Evolutionary conservation across 2,797 vertebrate genomes (phyloP).

Genomic region (Anniella stebbinsi): DNA sequence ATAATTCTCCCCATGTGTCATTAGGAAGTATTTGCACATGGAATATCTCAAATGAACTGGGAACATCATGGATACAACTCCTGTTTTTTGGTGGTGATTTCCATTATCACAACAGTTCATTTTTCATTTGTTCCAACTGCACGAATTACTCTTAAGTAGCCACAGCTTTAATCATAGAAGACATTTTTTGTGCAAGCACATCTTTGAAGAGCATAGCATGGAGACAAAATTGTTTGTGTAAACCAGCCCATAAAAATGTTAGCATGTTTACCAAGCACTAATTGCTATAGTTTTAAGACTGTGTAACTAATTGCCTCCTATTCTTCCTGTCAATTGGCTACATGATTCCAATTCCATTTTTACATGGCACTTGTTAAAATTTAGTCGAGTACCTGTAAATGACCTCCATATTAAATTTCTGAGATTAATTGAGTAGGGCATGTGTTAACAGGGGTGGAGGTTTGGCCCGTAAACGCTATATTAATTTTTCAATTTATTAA

Average conservation of each 20-base stretch:
- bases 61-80: neutral
- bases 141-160: conserved; percentile 1
- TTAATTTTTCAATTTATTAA: conserved; percentile 52
- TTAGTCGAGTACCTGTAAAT: conserved; percentile 11
- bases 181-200: neutral
- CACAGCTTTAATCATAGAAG: neutral
- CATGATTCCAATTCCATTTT: conserved; percentile 12
- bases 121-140: neutral
- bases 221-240: neutral
- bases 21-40: neutral
- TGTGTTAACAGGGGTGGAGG: neutral
- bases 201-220: neutral
- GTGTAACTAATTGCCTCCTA: neutral
- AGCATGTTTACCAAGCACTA: neutral
- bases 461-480: neutral
- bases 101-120: neutral
- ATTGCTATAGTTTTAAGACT: conserved; percentile 29
- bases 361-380: conserved; percentile 20
- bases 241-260: neutral
- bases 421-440: neutral
- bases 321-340: neutral
- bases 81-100: neutral
- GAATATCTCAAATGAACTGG: neutral
- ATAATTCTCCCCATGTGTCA: neutral
- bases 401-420: conserved; percentile 21